Evolutionary conservation across 2,888 invertebrate genomes (phyloP).

Genomic region (Caenorhabditis angaria): DNA sequence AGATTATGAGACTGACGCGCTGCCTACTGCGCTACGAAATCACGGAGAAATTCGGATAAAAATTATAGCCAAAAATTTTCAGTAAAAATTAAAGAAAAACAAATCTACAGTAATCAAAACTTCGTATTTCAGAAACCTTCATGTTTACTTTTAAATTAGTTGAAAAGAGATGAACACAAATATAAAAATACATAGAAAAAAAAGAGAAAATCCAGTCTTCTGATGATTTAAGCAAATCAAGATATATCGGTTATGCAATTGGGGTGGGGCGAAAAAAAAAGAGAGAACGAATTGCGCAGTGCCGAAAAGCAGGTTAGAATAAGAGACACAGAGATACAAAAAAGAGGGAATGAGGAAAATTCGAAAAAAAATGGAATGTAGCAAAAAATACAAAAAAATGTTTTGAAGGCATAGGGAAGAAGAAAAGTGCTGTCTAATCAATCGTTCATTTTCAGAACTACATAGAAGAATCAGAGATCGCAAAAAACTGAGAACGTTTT

Average conservation of each 20-base stretch:
- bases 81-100: too few relatives aligned
- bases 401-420: background rate
- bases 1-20: constrained; percentile 90
- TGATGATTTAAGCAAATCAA: constrained; percentile 4
- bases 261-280: background rate
- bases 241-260: constrained; percentile 2
- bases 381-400: background rate
- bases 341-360: too few relatives aligned
- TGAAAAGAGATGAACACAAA: background rate
- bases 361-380: too few relatives aligned
- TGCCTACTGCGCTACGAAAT: constrained; percentile 80
- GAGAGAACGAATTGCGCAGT: background rate
- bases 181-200: background rate
- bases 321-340: background rate
- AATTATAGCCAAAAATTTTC: too few relatives aligned
- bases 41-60: too few relatives aligned
- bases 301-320: background rate
- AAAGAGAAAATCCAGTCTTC: background rate
- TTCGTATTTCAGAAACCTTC: background rate
- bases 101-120: too few relatives aligned
- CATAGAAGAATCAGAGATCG: background rate
- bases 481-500: too few relatives aligned
- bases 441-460: background rate
- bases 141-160: background rate
- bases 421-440: background rate